Evolutionary conservation across 2,888 invertebrate genomes (phyloP).

Genomic region (Falcaria lacertinaria): DNA sequence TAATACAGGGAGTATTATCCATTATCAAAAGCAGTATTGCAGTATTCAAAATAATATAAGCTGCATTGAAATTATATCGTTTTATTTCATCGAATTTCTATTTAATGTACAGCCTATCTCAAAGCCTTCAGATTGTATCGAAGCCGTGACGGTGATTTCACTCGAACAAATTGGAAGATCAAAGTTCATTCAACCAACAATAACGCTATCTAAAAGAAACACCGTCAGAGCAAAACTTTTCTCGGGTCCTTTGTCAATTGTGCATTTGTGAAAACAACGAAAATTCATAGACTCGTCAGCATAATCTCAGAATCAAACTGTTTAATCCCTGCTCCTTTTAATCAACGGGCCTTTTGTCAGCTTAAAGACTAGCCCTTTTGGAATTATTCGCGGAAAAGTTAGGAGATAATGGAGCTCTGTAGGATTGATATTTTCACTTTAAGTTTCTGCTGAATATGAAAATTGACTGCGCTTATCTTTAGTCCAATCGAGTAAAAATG

Average conservation of each 20-base stretch:
- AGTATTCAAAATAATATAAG: too few relatives aligned
- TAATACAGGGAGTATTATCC: too few relatives aligned
- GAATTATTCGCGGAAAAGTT: slow-evolving; percentile 20
- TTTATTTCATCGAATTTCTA: too few relatives aligned
- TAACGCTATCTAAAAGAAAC: neutral
- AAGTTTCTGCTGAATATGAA: neutral
- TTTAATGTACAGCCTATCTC: neutral
- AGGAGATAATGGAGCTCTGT: slow-evolving; percentile 18
- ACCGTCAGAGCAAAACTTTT: neutral
- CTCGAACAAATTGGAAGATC: neutral
- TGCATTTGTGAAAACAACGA: neutral
- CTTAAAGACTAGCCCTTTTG: slow-evolving; percentile 15
- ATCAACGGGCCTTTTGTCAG: slow-evolving; percentile 38
- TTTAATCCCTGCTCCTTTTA: slow-evolving; percentile 33
- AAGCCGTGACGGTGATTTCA: neutral
- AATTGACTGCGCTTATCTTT: neutral
- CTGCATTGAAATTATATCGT: too few relatives aligned
- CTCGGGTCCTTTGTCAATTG: neutral
- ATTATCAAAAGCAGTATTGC: too few relatives aligned
- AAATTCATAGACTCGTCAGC: slow-evolving; percentile 13
- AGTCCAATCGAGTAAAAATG: neutral
- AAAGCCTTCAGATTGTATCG: neutral
- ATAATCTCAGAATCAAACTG: slow-evolving; percentile 37
- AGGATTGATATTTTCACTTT: slow-evolving; percentile 7
- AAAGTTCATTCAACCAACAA: neutral